Evolutionary conservation across 30 jellyfish, hydroid and myxozoan species (phyloP).

Genomic region (Catostylus mosaicus): DNA sequence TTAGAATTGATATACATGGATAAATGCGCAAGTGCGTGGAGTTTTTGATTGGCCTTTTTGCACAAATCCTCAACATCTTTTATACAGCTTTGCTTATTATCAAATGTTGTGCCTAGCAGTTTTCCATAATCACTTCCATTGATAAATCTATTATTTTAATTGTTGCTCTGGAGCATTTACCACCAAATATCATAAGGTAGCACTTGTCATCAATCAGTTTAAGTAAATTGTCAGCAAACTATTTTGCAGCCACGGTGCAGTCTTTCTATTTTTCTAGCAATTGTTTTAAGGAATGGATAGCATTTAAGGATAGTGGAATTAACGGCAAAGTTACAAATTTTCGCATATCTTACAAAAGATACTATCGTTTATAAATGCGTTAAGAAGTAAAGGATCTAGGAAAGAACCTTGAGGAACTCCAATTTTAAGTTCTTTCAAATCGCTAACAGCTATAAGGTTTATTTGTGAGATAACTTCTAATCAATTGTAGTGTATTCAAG

Average conservation of each 20-base stretch:
- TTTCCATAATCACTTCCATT: neutral
- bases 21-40: neutral
- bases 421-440: too few species aligned
- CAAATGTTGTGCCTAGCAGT: neutral
- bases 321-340: neutral
- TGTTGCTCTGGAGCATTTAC: neutral
- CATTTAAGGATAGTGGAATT: neutral
- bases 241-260: neutral
- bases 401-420: neutral
- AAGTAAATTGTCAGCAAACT: neutral
- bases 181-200: neutral
- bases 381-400: neutral
- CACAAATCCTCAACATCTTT: neutral
- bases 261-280: neutral
- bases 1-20: neutral
- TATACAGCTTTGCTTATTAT: too few species aligned
- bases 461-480: too few species aligned
- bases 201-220: neutral
- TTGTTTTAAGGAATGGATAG: neutral
- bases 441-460: too few species aligned
- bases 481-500: neutral
- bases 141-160: neutral
- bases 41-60: neutral
- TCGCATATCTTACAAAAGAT: neutral
- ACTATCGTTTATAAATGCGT: neutral